Percentiles rank a stretch among this genome's conserved stretches.
These are phyloP conservation scores for Acanthurus leucopareius DNA, from an alignment of 2,797 vertebrate species.

Conservation along the genomic window DNA sequence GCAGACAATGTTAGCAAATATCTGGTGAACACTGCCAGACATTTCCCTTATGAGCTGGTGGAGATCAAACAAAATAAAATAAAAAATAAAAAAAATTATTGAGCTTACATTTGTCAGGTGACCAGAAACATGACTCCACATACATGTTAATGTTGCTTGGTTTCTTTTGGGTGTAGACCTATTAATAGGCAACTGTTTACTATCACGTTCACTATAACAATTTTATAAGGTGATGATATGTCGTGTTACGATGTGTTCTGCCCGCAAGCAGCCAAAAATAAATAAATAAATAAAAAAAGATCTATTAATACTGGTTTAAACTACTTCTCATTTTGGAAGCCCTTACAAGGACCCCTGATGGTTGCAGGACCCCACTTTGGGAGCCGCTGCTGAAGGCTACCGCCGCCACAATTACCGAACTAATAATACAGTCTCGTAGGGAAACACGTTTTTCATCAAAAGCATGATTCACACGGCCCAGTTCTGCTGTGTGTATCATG, in stretches of 20 bases:
- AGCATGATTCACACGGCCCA: conserved; percentile 39
- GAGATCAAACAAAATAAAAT: not conserved
- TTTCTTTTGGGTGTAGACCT: not conserved
- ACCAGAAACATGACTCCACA: not conserved
- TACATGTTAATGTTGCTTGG: not conserved
- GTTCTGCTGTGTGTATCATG: conserved; percentile 9
- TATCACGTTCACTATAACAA: not conserved
- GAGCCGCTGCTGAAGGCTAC: conserved; percentile 33
- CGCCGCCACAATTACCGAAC: not conserved
- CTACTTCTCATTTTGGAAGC: not conserved
- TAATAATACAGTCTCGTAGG: conserved; percentile 19
- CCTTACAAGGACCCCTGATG: not conserved
- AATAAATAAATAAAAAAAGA: too few species aligned
- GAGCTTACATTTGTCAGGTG: not conserved
- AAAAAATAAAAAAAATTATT: not conserved
- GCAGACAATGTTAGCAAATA: not conserved
- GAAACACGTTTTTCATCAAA: conserved; percentile 12
- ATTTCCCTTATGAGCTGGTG: not conserved
- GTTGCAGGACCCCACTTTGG: conserved; percentile 4
- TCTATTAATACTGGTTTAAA: not conserved
- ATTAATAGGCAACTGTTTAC: not conserved
- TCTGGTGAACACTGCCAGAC: not conserved
- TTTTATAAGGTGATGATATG: not conserved
- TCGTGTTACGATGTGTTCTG: not conserved
- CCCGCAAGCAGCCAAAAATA: not conserved